A percentile compares a stretch with the other conserved stretches of the same genome.
Conservation (phyloP, 1,140 invertebrate species). For the Leptinotarsa defecta region DNA sequence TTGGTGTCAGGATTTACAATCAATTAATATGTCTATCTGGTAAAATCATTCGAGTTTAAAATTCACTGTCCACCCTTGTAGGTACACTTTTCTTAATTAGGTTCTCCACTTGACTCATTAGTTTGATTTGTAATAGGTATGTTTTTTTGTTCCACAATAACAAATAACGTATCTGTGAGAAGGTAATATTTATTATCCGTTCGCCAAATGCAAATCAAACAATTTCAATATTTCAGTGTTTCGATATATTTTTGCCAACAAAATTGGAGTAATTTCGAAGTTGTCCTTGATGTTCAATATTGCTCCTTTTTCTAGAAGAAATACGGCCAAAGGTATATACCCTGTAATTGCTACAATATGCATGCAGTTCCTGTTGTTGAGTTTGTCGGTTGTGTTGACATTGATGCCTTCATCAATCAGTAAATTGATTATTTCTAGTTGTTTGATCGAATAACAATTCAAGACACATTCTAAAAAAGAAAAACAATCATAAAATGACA, state of each 20-base stretch:
- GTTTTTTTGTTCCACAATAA: neutral
- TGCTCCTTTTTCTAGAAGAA: conserved; percentile 18
- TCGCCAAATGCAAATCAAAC: neutral
- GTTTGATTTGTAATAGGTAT: too few species aligned
- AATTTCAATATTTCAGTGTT: conserved; percentile 11
- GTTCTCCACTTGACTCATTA: too few species aligned
- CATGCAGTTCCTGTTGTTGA: conserved; percentile 16
- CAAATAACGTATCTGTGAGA: neutral
- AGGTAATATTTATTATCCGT: neutral
- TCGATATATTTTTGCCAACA: conserved; percentile 12
- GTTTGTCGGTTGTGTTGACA: neutral
- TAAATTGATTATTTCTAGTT: neutral
- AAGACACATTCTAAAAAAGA: conserved; percentile 8
- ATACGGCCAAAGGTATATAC: conserved; percentile 17
- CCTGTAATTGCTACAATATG: conserved; percentile 18
- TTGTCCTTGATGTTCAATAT: conserved; percentile 15
- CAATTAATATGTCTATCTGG: too few species aligned
- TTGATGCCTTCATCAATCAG: neutral
- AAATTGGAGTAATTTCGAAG: neutral
- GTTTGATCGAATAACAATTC: neutral
- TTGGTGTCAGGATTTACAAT: too few species aligned
- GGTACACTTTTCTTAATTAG: too few species aligned
- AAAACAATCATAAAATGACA: neutral
- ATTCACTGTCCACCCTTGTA: too few species aligned
- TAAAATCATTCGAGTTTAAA: too few species aligned